Base-by-base conservation (phyloP, 2,888 invertebrate species). In the Papilio demoleus region DNA sequence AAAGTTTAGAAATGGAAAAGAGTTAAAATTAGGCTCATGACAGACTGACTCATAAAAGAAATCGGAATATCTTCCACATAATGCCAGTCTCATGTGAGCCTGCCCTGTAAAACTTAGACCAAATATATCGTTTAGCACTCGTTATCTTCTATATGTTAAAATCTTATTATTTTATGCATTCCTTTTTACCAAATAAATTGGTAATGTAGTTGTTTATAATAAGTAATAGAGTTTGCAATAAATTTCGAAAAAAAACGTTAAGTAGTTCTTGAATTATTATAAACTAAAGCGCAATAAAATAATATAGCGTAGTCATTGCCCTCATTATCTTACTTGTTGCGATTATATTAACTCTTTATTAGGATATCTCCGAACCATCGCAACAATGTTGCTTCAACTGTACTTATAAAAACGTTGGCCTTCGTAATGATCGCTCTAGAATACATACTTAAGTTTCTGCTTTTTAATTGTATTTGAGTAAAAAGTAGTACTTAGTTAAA, bases 341-440 rank as follows among this genome's bases (percentile, higher is more conserved):
- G 36, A 59, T 58, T 63, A 63, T 63, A 47, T 68, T 68, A 58
- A 58, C 58, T 50, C 63, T 63, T 47, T 59, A 68, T 68, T 68
- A 47, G 63, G 60, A 67, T 62, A 67, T 67, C 60, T 67, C 24
- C 58, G 63, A 47, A 68, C 63, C 38, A 58, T 58, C 36, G 58
- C 62, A 58, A 68, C 56, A 63, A 47, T 63, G 68, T 63, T 19
- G 14, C 38, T 38, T 59, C 8, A 47, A 50, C 31, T 31, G 31
- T 64, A 22, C 47, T 47, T 50, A 19, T 64, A 59, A 60, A 64
- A 60, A 64, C 59, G 6, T 12, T 22, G 47, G 19, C 50, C 47
- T 6, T 40, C n/a, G 22, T 31, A 59, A 47, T 27, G 19, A 38
- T 6, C 9, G 12, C 27, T 59, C 64, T 50, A 64, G 64, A 27